Evolutionary conservation across 2,888 invertebrate genomes (phyloP), one percentile per base, ranked within the genome.

Genomic region (Epinotia nisella): DNA sequence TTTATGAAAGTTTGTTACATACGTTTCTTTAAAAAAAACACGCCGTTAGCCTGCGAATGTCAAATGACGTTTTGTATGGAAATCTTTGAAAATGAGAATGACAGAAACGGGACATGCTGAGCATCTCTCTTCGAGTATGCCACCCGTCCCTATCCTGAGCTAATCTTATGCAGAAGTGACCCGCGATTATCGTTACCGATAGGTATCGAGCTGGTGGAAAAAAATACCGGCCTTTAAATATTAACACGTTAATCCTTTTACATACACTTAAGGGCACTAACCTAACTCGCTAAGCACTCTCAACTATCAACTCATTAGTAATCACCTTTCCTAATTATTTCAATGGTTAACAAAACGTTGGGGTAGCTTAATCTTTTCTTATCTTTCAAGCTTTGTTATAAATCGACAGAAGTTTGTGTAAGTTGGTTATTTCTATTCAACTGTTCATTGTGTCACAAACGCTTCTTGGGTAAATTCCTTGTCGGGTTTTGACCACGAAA

Each of bases 271-370:
- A n/a, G 49, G 49, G n/a, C n/a, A n/a, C 4, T 49, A 49, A 10
- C 17, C 9, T 19, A 19, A 53, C 53, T 29, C 5, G 17, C 53
- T 53, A 53, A 53, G 35, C n/a, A n/a, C n/a, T n/a, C 7, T 49
- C 49, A n/a, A 49, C 5, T 66, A 59, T 66, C 59, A 66, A 39
- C 53, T 66, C 59, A 41, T 71, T 71, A 71, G 62, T 71, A 65
- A 65, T 39, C 39, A 59, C 51, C 41, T 59, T 39, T 15, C 21
- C 59, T 71, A 66, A 71, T 71, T 71, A 41, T 59, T 71, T 59
- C 51, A 53, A 66, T 66, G 17, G 35, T 59, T 51, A 65, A 65
- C 70, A 64, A 51, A 56, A 19, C 24, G 15, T 17, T 39, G 9
- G 17, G 19, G 19, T 21, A 53, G 13, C 5, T 53, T 62, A 55